Conservation (phyloP, 2,888 invertebrate species). For the Clunio marinus region DNA sequence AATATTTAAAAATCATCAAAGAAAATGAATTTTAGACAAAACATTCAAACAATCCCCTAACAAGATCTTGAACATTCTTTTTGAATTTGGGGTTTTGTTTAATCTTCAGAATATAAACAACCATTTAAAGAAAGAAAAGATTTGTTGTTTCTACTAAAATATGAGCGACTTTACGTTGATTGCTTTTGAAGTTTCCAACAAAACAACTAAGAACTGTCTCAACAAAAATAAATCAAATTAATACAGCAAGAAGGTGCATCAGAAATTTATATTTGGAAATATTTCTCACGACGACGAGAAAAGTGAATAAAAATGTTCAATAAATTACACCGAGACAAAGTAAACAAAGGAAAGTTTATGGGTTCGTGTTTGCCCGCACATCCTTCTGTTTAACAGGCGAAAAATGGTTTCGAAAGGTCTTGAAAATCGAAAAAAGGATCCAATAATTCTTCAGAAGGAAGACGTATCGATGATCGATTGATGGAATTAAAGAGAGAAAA, state of each 20-base stretch:
- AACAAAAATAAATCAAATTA: constrained; percentile 11
- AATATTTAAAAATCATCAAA: neutral
- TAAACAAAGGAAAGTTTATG: neutral
- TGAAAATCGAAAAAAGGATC: constrained; percentile 25
- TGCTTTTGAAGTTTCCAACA: constrained; percentile 6
- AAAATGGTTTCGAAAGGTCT: too few species aligned
- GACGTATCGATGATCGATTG: too few species aligned
- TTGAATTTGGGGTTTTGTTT: neutral
- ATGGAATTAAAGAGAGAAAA: too few species aligned
- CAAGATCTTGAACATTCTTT: too few species aligned
- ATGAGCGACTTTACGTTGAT: neutral
- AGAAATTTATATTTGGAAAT: too few species aligned
- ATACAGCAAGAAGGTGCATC: too few species aligned
- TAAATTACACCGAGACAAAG: neutral
- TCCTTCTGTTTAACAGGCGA: neutral
- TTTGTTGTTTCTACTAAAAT: too few species aligned
- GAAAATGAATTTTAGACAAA: too few species aligned
- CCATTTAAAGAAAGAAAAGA: neutral
- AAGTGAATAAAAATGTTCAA: neutral
- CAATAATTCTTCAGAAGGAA: too few species aligned
- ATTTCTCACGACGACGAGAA: too few species aligned
- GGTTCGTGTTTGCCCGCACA: neutral
- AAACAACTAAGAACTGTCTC: neutral
- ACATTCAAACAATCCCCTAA: too few species aligned
- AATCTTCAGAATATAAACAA: neutral